Percentiles rank a stretch among this genome's conserved stretches.
These are phyloP conservation scores for Pseudochromis fuscus DNA, from an alignment of 2,797 vertebrate species.

Conservation along the genomic window DNA sequence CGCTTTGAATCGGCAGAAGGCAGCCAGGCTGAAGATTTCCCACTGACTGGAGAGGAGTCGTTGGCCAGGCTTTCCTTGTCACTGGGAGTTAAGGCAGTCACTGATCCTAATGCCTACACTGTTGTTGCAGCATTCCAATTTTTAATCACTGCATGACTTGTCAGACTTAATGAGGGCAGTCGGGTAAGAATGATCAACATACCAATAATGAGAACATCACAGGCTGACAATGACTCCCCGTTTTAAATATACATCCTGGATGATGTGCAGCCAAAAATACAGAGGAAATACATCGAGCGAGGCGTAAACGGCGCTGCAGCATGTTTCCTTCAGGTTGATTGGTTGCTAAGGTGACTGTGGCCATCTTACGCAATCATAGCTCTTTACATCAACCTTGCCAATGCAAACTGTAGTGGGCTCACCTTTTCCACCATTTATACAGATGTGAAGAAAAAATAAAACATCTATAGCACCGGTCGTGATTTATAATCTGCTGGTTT, in stretches of 20 bases:
- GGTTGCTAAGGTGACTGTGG: slow-evolving; percentile 66
- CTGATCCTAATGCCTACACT: slow-evolving; percentile 96
- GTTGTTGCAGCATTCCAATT: slow-evolving; percentile 97
- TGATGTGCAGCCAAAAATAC: slow-evolving; percentile 18
- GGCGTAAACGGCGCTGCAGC: slow-evolving; percentile 18
- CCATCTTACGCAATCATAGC: slow-evolving; percentile 71
- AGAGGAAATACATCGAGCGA: neutral
- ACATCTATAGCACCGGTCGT: neutral
- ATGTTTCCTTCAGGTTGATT: slow-evolving; percentile 37
- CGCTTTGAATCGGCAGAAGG: slow-evolving; percentile 88
- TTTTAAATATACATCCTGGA: slow-evolving; percentile 54
- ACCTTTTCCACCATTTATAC: slow-evolving; percentile 56
- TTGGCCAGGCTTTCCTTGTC: slow-evolving; percentile 96
- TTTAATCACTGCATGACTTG: slow-evolving; percentile 97
- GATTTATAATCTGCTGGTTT: slow-evolving; percentile 27
- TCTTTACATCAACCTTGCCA: slow-evolving; percentile 61
- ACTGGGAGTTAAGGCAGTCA: slow-evolving; percentile 93
- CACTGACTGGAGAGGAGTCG: slow-evolving; percentile 90
- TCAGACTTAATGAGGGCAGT: slow-evolving; percentile 93
- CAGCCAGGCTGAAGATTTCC: slow-evolving; percentile 95
- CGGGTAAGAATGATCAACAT: slow-evolving; percentile 89
- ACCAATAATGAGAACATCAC: slow-evolving; percentile 85
- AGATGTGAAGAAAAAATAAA: slow-evolving; percentile 39
- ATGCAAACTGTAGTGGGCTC: slow-evolving; percentile 52
- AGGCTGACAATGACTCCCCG: slow-evolving; percentile 78